Conservation (phyloP, 2,797 vertebrate species). For the Callimico goeldii region DNA sequence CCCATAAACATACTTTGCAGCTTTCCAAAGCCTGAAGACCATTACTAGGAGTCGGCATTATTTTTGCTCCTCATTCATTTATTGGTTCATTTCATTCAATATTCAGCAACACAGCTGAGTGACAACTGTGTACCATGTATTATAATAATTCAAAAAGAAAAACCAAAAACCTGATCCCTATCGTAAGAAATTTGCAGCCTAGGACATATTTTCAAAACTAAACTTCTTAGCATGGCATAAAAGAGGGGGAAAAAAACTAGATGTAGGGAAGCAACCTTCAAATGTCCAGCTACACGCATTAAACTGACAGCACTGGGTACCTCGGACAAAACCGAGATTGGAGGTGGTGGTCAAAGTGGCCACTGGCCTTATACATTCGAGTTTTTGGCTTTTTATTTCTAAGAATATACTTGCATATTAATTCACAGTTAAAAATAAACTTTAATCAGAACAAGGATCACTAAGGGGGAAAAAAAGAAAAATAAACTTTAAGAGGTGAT, state of each 20-base stretch:
- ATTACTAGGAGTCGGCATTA: not conserved
- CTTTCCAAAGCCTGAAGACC: not conserved
- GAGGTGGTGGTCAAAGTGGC: not conserved
- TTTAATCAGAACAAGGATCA: not conserved
- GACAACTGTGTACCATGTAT: not conserved
- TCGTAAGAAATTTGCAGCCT: not conserved
- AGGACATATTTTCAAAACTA: conserved; percentile 10
- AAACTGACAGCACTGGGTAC: not conserved
- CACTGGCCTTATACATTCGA: not conserved
- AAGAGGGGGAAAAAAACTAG: not conserved
- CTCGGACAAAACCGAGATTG: not conserved
- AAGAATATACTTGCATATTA: not conserved
- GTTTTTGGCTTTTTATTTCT: not conserved
- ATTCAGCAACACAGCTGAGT: not conserved
- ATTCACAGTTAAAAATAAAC: conserved; percentile 22
- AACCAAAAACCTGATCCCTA: not conserved
- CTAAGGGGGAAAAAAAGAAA: not conserved
- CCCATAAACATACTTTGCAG: not conserved
- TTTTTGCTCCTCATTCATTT: not conserved
- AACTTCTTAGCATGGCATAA: not conserved
- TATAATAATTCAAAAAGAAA: conserved; percentile 30
- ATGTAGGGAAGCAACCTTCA: not conserved
- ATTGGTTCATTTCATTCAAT: conserved; percentile 16
- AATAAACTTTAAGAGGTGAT: not conserved
- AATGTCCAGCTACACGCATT: not conserved